Base-by-base conservation (phyloP, 1,140 invertebrate species). In the Caenorhabditis inopinata region DNA sequence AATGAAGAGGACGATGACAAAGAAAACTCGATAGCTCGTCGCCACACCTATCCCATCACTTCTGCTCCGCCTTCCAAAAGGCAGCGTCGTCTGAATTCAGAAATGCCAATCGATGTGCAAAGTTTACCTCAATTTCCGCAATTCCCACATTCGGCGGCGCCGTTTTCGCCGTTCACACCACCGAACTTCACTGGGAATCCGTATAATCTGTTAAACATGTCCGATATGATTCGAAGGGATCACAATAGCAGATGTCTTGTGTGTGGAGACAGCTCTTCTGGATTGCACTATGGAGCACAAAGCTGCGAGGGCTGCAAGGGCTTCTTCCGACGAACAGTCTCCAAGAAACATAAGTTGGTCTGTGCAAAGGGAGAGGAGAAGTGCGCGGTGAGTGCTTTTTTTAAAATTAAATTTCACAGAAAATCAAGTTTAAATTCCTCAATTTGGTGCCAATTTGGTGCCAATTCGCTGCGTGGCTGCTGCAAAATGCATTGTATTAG, bases 171-270 rank as follows among this genome's bases (percentile, higher is more conserved):
- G n/a, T n/a, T n/a, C n/a, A n/a, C n/a, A n/a, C 14, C n/a, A n/a
- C n/a, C 5, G 5, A 42, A 42, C 14, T 14, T 42, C 38, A 42
- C 38, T 7, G 14, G 5, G 38, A 42, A 42, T 42, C 6, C 38
- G 5, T 42, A 14, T 5, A 42, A 14, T 42, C n/a, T n/a, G n/a
- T n/a, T n/a, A n/a, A n/a, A n/a, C n/a, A n/a, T n/a, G n/a, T n/a
- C n/a, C n/a, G 38, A 42, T 5, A 7, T 42, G n/a, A 11, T 21
- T 18, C 35, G n/a, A 68, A 38, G 32, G n/a, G 58, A 68, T 38
- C n/a, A n/a, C n/a, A n/a, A n/a, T n/a, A n/a, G n/a, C n/a, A 11
- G 12, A 12, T 96, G 85, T 87, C 91, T 92, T 86, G 92, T 93
- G 21, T 92, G 91, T 86, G 91, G 91, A 3, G 91, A 92, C 85